These are phyloP conservation scores for Takifugu rubripes DNA, from an alignment of 2,797 vertebrate species.

Conservation along the genomic window DNA sequence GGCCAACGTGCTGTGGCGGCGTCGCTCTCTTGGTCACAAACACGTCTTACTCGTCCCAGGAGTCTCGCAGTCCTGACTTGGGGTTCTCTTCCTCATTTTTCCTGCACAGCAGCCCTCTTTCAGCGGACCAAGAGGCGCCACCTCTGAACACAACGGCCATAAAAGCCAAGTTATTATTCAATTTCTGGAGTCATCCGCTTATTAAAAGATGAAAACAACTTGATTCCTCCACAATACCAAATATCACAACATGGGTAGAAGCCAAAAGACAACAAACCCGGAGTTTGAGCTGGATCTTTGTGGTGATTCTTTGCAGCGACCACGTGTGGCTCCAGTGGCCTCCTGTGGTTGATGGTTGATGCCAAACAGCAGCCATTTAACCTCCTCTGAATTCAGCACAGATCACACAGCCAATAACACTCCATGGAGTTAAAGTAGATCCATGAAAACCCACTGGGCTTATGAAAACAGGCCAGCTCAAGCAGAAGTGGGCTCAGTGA, in stretches of 20 bases:
- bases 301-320: too few species aligned
- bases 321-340: too few species aligned
- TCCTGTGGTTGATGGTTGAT: too few species aligned
- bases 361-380: too few species aligned
- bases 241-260: too few species aligned
- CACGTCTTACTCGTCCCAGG: conserved; percentile 10
- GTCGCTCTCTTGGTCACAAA: conserved; percentile 3
- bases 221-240: too few species aligned
- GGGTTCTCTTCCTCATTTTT: conserved; percentile 6
- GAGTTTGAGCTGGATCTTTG: too few species aligned
- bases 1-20: conserved; percentile 24
- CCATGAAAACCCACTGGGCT: too few species aligned
- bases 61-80: background rate
- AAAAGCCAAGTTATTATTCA: conserved; percentile 10
- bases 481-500: conserved; percentile 8
- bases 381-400: conserved; percentile 2
- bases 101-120: conserved; percentile 22
- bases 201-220: too few species aligned
- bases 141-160: conserved; percentile 26
- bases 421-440: conserved; percentile 10
- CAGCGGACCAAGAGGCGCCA: conserved; percentile 24
- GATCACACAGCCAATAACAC: conserved; percentile 1
- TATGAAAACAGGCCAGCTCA: background rate
- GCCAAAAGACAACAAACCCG: too few species aligned
- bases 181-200: background rate